phyloP scores from a whole-genome alignment of 2,113 vertebrate species.

The Prolemur simus region DNA sequence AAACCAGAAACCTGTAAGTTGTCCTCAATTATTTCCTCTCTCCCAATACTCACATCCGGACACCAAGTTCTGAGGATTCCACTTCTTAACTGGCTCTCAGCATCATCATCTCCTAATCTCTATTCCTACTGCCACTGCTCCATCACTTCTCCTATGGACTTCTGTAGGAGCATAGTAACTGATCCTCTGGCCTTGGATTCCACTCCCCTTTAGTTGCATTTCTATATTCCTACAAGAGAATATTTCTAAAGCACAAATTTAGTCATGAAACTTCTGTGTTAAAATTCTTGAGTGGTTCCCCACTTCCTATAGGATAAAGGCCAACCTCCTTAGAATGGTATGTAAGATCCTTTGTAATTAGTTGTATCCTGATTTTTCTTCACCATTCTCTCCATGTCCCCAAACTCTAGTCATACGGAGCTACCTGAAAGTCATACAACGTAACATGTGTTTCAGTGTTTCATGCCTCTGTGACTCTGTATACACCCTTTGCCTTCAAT shows the following conservation, averaged over 20 bases:
- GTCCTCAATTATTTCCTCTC: background rate
- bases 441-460: background rate
- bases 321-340: background rate
- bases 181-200: background rate
- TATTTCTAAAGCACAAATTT: constrained; percentile 26
- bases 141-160: background rate
- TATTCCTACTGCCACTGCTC: background rate
- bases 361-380: background rate
- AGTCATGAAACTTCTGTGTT: background rate
- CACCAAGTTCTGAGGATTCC: background rate
- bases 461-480: background rate
- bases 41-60: background rate
- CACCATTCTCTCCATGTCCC: background rate
- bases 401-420: background rate
- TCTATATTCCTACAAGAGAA: background rate
- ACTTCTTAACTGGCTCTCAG: background rate
- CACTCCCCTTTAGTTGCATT: background rate
- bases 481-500: background rate
- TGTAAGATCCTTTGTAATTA: background rate
- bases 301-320: background rate
- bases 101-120: background rate
- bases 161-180: background rate
- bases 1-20: background rate
- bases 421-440: background rate
- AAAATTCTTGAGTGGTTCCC: background rate